Evolutionary conservation across 2,888 invertebrate species (phyloP).

Genomic region (Drymonia ruficornis): DNA sequence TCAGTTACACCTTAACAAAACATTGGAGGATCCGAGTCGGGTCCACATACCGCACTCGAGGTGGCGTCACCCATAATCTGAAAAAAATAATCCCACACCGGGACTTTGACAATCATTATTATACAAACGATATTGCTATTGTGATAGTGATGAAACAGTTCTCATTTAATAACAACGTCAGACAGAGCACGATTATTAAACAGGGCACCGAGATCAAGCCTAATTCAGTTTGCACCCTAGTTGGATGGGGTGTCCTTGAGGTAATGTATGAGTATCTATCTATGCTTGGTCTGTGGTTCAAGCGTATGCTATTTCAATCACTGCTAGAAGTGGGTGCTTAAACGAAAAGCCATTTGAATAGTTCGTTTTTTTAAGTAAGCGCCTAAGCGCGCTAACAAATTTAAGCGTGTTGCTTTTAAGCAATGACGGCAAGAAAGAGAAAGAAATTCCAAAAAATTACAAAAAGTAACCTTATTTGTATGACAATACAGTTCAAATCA

Average conservation of each 20-base stretch:
- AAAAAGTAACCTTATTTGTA: too few relatives aligned
- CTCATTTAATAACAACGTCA: constrained; percentile 54
- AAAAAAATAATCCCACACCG: constrained; percentile 65
- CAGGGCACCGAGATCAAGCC: constrained; percentile 59
- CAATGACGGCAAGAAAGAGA: too few relatives aligned
- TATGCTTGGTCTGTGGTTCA: neutral
- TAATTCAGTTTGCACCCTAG: constrained; percentile 59
- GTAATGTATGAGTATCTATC: constrained; percentile 36
- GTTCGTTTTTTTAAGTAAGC: too few relatives aligned
- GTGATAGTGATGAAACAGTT: constrained; percentile 59
- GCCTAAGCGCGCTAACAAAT: too few relatives aligned
- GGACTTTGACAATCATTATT: constrained; percentile 64
- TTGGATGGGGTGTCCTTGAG: constrained; percentile 75
- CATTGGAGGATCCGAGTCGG: constrained; percentile 74
- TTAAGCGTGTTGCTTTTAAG: too few relatives aligned
- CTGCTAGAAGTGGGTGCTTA: too few relatives aligned
- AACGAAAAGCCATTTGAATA: too few relatives aligned
- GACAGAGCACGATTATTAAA: constrained; percentile 69
- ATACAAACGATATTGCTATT: constrained; percentile 70
- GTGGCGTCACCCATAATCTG: constrained; percentile 62
- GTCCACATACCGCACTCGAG: constrained; percentile 64
- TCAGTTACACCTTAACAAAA: constrained; percentile 64
- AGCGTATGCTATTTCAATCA: too few relatives aligned
- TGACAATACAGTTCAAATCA: too few relatives aligned
- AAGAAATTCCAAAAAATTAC: too few relatives aligned